These are phyloP conservation scores for Lethrus apterus DNA, from an alignment of 1,140 invertebrate genomes.

Conservation along the genomic window DNA sequence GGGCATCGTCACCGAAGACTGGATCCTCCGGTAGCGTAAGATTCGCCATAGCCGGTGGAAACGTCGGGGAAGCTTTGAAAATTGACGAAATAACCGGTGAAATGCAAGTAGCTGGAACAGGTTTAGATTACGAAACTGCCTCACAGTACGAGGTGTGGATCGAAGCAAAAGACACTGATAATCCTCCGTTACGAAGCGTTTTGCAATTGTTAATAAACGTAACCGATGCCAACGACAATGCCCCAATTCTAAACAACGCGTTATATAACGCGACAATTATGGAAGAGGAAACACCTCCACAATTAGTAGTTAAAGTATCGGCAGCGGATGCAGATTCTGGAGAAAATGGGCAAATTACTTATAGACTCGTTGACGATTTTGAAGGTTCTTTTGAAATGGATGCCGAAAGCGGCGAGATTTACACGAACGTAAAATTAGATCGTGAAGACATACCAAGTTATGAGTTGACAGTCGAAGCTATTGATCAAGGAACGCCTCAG, in stretches of 20 bases:
- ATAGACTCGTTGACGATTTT: constrained; percentile 67
- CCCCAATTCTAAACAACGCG: constrained; percentile 69
- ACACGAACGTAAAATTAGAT: constrained; percentile 80
- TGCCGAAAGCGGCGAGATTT: constrained; percentile 73
- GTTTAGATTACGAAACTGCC: constrained; percentile 83
- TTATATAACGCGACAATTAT: constrained; percentile 77
- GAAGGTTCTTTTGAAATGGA: constrained; percentile 76
- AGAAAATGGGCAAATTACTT: constrained; percentile 77
- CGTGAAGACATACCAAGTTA: constrained; percentile 81
- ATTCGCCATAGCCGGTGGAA: constrained; percentile 86
- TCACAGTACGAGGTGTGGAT: constrained; percentile 86
- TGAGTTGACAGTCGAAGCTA: constrained; percentile 75
- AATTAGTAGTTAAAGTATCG: constrained; percentile 65
- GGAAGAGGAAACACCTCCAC: constrained; percentile 79
- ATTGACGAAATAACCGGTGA: constrained; percentile 74
- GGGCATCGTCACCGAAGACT: constrained; percentile 65
- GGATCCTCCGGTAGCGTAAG: constrained; percentile 58
- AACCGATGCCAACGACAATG: constrained; percentile 86
- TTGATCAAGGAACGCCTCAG: constrained; percentile 77
- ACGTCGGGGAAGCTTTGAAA: constrained; percentile 74
- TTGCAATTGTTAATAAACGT: constrained; percentile 75
- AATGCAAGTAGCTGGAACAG: constrained; percentile 65
- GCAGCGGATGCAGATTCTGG: constrained; percentile 84
- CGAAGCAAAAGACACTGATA: constrained; percentile 79
- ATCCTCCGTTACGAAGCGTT: constrained; percentile 68